Evolutionary conservation across 2,797 vertebrate genomes (phyloP).

Genomic region (Pseudochromis fuscus): DNA sequence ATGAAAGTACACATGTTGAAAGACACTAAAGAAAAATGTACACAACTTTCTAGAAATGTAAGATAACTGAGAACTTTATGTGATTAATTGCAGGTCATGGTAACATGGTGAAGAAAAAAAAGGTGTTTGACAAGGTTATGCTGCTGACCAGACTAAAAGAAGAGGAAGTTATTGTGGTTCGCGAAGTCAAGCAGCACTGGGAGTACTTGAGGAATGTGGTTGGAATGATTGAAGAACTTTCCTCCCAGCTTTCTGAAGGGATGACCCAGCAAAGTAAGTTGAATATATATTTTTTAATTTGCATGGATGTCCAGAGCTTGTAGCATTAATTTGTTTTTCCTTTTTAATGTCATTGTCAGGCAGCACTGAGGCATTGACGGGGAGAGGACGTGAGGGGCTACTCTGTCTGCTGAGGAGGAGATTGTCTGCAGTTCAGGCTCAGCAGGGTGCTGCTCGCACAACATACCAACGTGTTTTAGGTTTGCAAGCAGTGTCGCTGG

Average conservation of each 20-base stretch:
- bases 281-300: no score
- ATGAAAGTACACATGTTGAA: no score
- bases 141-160: conserved; percentile 11
- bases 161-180: conserved; percentile 11
- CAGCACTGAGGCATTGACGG: neutral
- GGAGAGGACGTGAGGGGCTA: neutral
- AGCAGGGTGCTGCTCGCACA: neutral
- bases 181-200: conserved; percentile 11
- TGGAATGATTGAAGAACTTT: neutral
- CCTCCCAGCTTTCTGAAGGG: neutral
- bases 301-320: no score
- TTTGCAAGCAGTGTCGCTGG: neutral
- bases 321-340: neutral
- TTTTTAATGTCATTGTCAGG: conserved; percentile 1
- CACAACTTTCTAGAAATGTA: neutral
- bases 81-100: conserved; percentile 1
- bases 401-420: neutral
- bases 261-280: no score
- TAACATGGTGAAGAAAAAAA: neutral
- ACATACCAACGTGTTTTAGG: neutral
- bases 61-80: neutral
- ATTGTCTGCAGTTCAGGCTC: neutral
- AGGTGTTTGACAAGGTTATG: conserved; percentile 1
- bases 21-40: no score
- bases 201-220: neutral